A percentile compares a stretch with the other conserved stretches of the same genome.
Evolutionary conservation across 2,797 vertebrate genomes (phyloP).

Genomic region (Brotogeris chrysoptera): DNA sequence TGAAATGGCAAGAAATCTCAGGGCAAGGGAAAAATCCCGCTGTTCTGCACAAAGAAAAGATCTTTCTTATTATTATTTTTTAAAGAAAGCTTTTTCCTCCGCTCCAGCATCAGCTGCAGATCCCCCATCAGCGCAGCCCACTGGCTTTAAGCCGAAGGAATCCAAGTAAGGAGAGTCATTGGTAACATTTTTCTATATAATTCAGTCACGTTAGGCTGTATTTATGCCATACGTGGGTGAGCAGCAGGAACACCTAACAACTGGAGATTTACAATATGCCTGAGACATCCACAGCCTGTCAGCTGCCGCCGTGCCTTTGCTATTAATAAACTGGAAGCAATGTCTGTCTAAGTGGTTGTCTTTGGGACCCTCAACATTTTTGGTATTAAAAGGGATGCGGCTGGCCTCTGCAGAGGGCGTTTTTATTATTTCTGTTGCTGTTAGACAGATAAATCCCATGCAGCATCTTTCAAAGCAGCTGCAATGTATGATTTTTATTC

Average conservation of each 20-base stretch:
- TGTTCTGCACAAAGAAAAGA: neutral
- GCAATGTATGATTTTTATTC: constrained; percentile 3
- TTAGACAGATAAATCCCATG: neutral
- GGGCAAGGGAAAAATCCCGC: neutral
- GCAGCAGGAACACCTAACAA: neutral
- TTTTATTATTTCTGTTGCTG: neutral
- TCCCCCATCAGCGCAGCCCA: neutral
- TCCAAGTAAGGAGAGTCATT: constrained; percentile 39
- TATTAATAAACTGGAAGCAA: constrained; percentile 32
- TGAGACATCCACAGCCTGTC: neutral
- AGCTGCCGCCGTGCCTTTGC: neutral
- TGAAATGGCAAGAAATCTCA: constrained; percentile 38
- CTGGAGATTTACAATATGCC: constrained; percentile 20
- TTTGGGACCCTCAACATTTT: neutral
- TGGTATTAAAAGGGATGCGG: neutral
- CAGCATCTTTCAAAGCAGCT: neutral
- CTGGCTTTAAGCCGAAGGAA: neutral
- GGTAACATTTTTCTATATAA: constrained; percentile 8
- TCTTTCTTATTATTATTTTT: neutral
- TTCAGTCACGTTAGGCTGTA: neutral
- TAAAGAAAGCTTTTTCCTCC: neutral
- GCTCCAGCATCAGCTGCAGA: neutral
- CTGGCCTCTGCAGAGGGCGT: neutral
- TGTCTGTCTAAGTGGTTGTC: neutral
- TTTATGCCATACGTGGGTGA: neutral